These are phyloP conservation scores for Dendrolimus kikuchii DNA, from an alignment of 1,140 invertebrate species.

Conservation along the genomic window DNA sequence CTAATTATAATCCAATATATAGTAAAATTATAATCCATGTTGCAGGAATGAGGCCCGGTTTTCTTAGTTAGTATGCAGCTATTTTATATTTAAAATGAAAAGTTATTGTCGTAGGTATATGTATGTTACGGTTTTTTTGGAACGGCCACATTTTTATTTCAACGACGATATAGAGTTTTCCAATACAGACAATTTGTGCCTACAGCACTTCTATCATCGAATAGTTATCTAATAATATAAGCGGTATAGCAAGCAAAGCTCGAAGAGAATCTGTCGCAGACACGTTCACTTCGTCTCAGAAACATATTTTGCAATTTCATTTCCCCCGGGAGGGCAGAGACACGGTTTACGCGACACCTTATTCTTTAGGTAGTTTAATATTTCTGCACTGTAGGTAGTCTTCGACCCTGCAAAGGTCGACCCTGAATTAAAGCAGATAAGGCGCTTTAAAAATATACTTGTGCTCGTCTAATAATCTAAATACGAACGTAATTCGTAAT, in stretches of 20 bases:
- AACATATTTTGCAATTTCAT: constrained; percentile 55
- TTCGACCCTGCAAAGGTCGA: constrained; percentile 21
- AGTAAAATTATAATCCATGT: too few species aligned
- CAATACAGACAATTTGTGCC: too few species aligned
- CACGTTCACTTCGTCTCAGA: constrained; percentile 28
- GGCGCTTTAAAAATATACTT: constrained; percentile 2
- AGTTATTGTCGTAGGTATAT: too few species aligned
- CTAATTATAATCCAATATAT: too few species aligned
- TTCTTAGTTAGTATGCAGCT: too few species aligned
- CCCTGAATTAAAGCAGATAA: constrained; percentile 7
- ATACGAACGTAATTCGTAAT: neutral
- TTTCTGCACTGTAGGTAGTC: constrained; percentile 32
- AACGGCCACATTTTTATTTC: too few species aligned
- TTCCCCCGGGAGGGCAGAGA: constrained; percentile 31
- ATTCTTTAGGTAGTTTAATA: constrained; percentile 43
- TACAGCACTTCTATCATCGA: too few species aligned
- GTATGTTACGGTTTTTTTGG: too few species aligned
- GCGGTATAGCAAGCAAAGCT: neutral
- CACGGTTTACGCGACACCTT: constrained; percentile 36
- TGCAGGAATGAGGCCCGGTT: too few species aligned
- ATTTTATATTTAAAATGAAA: too few species aligned
- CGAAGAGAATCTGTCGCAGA: constrained; percentile 10
- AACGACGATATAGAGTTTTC: too few species aligned
- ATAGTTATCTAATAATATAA: neutral
- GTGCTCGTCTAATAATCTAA: neutral